These are phyloP conservation scores for Naso thynnoides DNA, from an alignment of 2,797 vertebrate genomes.

Conservation along the genomic window DNA sequence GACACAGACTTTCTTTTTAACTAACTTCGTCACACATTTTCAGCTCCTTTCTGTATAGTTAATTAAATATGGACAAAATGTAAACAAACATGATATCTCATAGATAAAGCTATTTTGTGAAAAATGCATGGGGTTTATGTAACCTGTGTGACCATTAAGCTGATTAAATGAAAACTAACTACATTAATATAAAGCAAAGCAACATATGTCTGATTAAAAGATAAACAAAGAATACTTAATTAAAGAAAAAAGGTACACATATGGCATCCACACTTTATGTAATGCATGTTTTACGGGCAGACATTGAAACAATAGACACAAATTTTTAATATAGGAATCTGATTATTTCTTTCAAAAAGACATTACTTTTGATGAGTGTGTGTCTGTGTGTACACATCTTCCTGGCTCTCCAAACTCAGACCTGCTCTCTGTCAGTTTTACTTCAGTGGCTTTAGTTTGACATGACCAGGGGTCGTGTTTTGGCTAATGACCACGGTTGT, in stretches of 20 bases:
- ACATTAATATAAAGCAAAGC: background rate
- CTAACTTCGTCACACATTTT: too few species aligned
- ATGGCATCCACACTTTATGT: background rate
- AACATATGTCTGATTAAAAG: background rate
- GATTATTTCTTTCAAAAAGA: background rate
- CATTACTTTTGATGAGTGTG: background rate
- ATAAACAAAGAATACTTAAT: background rate
- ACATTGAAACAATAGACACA: background rate
- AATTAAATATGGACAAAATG: too few species aligned
- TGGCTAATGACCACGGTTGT: conserved; percentile 52
- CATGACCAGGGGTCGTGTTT: conserved; percentile 53
- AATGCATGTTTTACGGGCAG: background rate
- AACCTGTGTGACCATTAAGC: too few species aligned
- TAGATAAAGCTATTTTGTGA: too few species aligned
- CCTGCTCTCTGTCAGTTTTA: conserved; percentile 57
- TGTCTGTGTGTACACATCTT: background rate
- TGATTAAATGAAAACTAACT: background rate
- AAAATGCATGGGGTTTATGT: too few species aligned
- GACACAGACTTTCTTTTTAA: too few species aligned
- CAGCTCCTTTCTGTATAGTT: too few species aligned
- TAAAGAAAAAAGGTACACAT: background rate
- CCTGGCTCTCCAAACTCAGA: conserved; percentile 29
- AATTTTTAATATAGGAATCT: background rate
- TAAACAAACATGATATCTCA: too few species aligned
- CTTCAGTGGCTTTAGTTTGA: conserved; percentile 44